These are phyloP conservation scores for Montipora capricornis DNA, from an alignment of 64 coral and sea anemone species.

Conservation along the genomic window DNA sequence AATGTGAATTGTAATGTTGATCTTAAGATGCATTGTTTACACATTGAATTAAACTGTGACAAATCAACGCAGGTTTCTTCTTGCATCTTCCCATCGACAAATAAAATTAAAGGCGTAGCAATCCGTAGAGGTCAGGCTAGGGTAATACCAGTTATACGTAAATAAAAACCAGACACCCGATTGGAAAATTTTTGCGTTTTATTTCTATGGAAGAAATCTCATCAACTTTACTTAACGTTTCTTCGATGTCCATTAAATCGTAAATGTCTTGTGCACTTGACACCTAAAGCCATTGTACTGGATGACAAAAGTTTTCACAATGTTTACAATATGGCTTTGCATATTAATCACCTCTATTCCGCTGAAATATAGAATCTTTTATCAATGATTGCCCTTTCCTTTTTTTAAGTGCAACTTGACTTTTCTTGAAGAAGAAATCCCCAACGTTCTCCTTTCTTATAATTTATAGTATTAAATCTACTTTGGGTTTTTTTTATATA, in stretches of 20 bases:
- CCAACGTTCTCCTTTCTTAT: background rate
- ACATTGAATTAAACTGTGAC: background rate
- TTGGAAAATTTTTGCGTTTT: background rate
- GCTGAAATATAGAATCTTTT: constrained; percentile 7
- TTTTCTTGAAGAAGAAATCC: background rate
- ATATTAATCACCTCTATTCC: constrained; percentile 10
- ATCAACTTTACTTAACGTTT: background rate
- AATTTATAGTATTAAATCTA: constrained; percentile 50
- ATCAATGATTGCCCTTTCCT: background rate
- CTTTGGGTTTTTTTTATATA: constrained; percentile 40
- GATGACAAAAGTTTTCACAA: constrained; percentile 62
- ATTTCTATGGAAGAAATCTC: background rate
- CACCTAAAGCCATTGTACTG: constrained; percentile 51
- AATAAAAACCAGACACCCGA: background rate
- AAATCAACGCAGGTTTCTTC: background rate
- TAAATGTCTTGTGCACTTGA: constrained; percentile 49
- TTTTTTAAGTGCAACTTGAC: background rate
- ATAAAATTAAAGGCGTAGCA: background rate
- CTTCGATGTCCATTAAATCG: constrained; percentile 36
- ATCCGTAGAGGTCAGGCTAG: background rate
- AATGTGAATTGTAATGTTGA: background rate
- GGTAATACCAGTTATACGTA: background rate
- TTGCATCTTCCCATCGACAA: background rate
- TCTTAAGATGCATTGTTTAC: background rate
- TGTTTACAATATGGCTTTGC: constrained; percentile 46